Conservation (phyloP, 2,113 vertebrate genomes). For the Ptychochromis oligacanthus region DNA sequence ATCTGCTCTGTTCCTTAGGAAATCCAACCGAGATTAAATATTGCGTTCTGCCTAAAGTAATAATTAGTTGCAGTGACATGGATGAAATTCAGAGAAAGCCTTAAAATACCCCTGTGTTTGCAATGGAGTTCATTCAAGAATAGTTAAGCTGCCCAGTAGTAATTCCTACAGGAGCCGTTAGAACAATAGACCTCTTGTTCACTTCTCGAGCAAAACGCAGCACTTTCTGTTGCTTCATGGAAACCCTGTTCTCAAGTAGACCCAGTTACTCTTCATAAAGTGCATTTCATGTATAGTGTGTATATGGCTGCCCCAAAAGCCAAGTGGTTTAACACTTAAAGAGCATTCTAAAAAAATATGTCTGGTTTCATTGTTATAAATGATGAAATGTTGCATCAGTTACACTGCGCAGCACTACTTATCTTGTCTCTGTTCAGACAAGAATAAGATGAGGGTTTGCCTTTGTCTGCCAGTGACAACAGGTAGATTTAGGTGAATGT, state of each 20-base stretch:
- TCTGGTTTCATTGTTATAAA: neutral
- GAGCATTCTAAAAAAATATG: neutral
- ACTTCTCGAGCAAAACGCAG: slow-evolving; percentile 54
- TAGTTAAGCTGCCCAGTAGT: slow-evolving; percentile 73
- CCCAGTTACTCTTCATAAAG: slow-evolving; percentile 17
- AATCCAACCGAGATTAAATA: slow-evolving; percentile 67
- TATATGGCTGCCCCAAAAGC: neutral
- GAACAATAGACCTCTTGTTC: slow-evolving; percentile 81
- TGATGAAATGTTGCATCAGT: neutral
- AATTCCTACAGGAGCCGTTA: slow-evolving; percentile 70
- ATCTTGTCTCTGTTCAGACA: slow-evolving; percentile 17
- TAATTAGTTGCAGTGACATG: slow-evolving; percentile 57
- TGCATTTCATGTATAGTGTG: neutral
- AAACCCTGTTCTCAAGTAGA: slow-evolving; percentile 30
- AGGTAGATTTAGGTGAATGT: slow-evolving; percentile 30
- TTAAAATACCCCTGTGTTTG: slow-evolving; percentile 43
- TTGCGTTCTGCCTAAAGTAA: slow-evolving; percentile 49
- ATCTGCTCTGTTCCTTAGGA: slow-evolving; percentile 35
- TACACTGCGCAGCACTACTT: neutral
- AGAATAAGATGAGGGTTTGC: slow-evolving; percentile 10
- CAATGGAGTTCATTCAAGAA: slow-evolving; percentile 72
- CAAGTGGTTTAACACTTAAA: neutral
- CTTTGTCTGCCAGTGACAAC: slow-evolving; percentile 30
- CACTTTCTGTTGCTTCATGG: slow-evolving; percentile 62
- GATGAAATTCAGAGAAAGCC: slow-evolving; percentile 44